phyloP scores from a whole-genome alignment of 2,888 invertebrate species.

The Sphaeridia pumilis region DNA sequence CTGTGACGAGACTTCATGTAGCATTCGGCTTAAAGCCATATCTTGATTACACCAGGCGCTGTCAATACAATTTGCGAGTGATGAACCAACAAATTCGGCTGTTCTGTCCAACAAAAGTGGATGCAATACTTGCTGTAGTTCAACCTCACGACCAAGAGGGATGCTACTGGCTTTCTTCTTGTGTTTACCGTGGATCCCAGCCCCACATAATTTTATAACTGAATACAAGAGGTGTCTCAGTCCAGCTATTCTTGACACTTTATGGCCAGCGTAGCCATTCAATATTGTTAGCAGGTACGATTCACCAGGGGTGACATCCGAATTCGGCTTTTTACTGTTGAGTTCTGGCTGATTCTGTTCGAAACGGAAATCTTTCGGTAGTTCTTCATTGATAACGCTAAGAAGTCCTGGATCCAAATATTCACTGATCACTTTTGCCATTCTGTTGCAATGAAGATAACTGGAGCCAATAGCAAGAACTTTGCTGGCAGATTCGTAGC shows the following conservation, averaged over 20 bases:
- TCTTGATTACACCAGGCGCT: constrained; percentile 28
- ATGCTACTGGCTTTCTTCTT: constrained; percentile 26
- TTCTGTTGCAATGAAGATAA: constrained; percentile 28
- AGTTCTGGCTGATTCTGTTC: constrained; percentile 26
- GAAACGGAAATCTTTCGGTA: constrained; percentile 25
- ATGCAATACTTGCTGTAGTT: constrained; percentile 21
- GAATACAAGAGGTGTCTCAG: constrained; percentile 54
- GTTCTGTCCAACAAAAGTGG: constrained; percentile 31
- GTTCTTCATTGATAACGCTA: constrained; percentile 23
- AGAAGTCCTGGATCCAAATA: constrained; percentile 28
- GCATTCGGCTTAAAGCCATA: constrained; percentile 12
- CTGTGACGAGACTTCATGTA: constrained; percentile 26
- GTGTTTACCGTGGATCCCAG: constrained; percentile 37
- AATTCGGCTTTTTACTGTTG: constrained; percentile 23
- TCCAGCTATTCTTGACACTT: constrained; percentile 40
- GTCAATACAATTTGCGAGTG: constrained; percentile 28
- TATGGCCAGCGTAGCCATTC: constrained; percentile 44
- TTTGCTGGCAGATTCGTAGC: constrained; percentile 20
- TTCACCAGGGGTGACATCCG: constrained; percentile 68
- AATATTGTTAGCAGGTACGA: constrained; percentile 68
- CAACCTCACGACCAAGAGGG: constrained; percentile 20
- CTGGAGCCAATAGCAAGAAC: constrained; percentile 29
- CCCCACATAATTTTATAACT: constrained; percentile 48
- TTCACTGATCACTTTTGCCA: constrained; percentile 26
- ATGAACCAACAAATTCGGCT: constrained; percentile 30